Evolutionary conservation across 2,888 invertebrate species (phyloP).

Genomic region (Tachina fera): DNA sequence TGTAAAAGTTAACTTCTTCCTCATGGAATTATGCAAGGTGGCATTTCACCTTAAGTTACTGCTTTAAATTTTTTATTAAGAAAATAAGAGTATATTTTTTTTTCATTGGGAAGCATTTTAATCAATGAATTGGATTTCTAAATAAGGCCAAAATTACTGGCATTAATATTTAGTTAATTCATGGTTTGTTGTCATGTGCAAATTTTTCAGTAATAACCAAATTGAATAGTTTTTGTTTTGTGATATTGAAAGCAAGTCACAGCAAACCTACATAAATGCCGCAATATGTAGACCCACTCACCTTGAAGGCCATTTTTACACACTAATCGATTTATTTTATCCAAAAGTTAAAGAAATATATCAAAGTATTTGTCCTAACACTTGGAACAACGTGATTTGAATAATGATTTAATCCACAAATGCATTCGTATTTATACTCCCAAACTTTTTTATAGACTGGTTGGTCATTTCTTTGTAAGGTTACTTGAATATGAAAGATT

Average conservation of each 20-base stretch:
- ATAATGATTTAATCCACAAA: slow-evolving; percentile 76
- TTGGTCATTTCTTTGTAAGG: neutral
- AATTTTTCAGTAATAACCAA: slow-evolving; percentile 22
- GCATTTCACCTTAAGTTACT: neutral
- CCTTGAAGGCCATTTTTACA: slow-evolving; percentile 79
- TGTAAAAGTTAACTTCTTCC: neutral
- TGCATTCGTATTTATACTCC: slow-evolving; percentile 79
- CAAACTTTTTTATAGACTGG: slow-evolving; percentile 56
- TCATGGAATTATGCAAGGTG: neutral
- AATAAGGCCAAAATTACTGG: slow-evolving; percentile 55
- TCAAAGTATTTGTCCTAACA: slow-evolving; percentile 76
- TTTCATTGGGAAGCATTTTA: neutral
- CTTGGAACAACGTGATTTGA: slow-evolving; percentile 77
- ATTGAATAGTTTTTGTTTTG: slow-evolving; percentile 36
- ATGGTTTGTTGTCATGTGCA: slow-evolving; percentile 53
- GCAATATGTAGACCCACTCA: slow-evolving; percentile 68
- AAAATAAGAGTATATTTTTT: neutral
- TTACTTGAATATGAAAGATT: slow-evolving; percentile 17
- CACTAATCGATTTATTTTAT: slow-evolving; percentile 55
- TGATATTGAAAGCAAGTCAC: slow-evolving; percentile 43
- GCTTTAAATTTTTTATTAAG: neutral
- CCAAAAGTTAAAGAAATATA: slow-evolving; percentile 57
- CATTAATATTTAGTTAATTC: neutral
- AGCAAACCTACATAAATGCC: slow-evolving; percentile 25
- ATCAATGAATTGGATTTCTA: slow-evolving; percentile 62